phyloP scores from a whole-genome alignment of 2,888 invertebrate genomes.

The Heliothis peltigera region DNA sequence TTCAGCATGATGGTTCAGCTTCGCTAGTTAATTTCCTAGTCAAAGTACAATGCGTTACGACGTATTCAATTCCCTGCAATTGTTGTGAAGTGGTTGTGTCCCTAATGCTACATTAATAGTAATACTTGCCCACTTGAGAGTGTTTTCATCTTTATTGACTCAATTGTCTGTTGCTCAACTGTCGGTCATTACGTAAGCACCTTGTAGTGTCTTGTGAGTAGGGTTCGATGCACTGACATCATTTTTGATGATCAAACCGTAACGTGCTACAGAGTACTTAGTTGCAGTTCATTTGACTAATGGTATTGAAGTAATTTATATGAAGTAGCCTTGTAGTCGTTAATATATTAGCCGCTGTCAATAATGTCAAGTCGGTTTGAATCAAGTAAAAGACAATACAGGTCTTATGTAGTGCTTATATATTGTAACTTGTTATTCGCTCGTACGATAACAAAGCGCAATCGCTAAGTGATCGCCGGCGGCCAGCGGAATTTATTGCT shows the following conservation, averaged over 20 bases:
- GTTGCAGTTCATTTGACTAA: constrained; percentile 38
- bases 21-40: constrained; percentile 66
- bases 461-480: constrained; percentile 62
- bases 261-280: constrained; percentile 38
- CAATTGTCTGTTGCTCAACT: constrained; percentile 86
- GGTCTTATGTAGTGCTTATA: constrained; percentile 39
- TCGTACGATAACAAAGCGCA: constrained; percentile 62
- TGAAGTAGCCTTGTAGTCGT: constrained; percentile 12
- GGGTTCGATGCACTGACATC: constrained; percentile 80
- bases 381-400: constrained; percentile 32
- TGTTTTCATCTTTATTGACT: constrained; percentile 84
- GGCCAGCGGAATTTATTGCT: constrained; percentile 66
- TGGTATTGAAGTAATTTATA: constrained; percentile 22
- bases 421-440: constrained; percentile 49
- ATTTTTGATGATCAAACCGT: constrained; percentile 60
- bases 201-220: constrained; percentile 76
- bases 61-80: constrained; percentile 67
- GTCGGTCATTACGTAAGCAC: constrained; percentile 79
- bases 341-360: constrained; percentile 22
- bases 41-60: constrained; percentile 63
- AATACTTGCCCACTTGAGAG: constrained; percentile 79
- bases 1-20: constrained; percentile 67
- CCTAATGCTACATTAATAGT: constrained; percentile 81
- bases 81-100: constrained; percentile 66
- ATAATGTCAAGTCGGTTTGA: constrained; percentile 24